phyloP scores from a whole-genome alignment of 2,113 vertebrate genomes.

The Scytalopus superciliaris region DNA sequence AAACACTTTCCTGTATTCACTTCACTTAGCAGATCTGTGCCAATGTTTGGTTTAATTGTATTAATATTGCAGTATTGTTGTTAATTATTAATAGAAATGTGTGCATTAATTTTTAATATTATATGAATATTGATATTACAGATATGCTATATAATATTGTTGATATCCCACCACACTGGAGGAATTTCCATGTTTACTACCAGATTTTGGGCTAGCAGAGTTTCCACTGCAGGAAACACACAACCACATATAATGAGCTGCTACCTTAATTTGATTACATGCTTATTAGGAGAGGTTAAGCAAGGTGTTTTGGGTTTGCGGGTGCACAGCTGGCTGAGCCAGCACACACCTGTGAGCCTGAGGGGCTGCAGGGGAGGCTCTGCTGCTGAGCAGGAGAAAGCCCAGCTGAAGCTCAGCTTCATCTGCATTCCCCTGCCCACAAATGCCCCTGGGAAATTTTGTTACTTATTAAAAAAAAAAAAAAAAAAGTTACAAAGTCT shows the following conservation, averaged over 20 bases:
- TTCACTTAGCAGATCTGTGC: background rate
- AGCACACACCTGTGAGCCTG: background rate
- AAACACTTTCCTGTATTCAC: background rate
- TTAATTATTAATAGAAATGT: constrained; percentile 10
- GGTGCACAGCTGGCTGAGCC: background rate
- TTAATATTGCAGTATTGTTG: constrained; percentile 33
- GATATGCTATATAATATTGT: background rate
- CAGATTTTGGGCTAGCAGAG: background rate
- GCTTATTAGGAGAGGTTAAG: background rate
- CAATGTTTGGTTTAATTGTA: constrained; percentile 2
- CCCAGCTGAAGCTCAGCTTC: background rate
- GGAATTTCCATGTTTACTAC: background rate
- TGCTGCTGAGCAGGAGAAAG: background rate
- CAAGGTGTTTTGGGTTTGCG: background rate
- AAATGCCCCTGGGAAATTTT: background rate
- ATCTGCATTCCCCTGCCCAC: background rate
- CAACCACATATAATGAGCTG: background rate
- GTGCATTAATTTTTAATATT: constrained; percentile 36
- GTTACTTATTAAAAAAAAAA: background rate
- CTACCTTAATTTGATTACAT: background rate
- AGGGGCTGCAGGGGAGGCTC: background rate
- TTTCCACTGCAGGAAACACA: background rate
- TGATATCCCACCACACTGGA: background rate
- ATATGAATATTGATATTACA: constrained; percentile 44
- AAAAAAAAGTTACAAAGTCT: background rate